Evolutionary conservation across 1,140 invertebrate genomes (phyloP), one percentile per base, ranked within the genome.

Genomic region (Helicorthomorpha holstii): DNA sequence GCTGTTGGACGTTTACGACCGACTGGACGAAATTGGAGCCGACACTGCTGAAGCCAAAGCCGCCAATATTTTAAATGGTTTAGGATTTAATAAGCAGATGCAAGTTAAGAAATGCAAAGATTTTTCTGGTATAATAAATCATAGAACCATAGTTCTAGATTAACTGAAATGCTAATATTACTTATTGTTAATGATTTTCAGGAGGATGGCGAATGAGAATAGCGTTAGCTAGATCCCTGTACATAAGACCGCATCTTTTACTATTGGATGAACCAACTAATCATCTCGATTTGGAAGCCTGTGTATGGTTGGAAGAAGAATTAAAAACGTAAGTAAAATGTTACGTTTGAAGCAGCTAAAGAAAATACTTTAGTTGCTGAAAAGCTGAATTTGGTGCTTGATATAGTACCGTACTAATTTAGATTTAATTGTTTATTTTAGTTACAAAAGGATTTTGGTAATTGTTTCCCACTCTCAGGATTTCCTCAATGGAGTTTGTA

Each of bases 401-500:
- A n/a, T 34, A 34, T 16, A 34, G 29, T 34, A 34, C 7, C 7
- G 7, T 34, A 16, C 29, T 34, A 16, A 34, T 7, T 16, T 34
- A 34, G 7, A 7, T 7, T 43, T 54, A 46, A 41, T 51, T 23
- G 56, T 61, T 58, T 57, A 58, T 69, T 71, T 29, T 64, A 85
- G 81, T 44, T 94, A 98, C 64, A 96, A 95, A 69, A 76, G 93
- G 61, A 98, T 98, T 69, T 71, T 99, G 57, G 85, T 99, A n/a
- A 80, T 99, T 48, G 93, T 98, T 58, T 98, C 94, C 1, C 96
- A 99, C 69, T 99, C 96, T 3, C 95, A 99, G 75, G 96, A 99
- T 79, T 99, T 99, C 66, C 73, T 99, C 53, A 99, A 99, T 69
- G 94, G 94, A 53, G 91, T 99, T 43, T 99, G 95, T 70, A 98